Percentiles rank a stretch among this genome's conserved stretches.
Evolutionary conservation across 2,797 vertebrate species (phyloP).

Genomic region (Tiaroga cobitis): DNA sequence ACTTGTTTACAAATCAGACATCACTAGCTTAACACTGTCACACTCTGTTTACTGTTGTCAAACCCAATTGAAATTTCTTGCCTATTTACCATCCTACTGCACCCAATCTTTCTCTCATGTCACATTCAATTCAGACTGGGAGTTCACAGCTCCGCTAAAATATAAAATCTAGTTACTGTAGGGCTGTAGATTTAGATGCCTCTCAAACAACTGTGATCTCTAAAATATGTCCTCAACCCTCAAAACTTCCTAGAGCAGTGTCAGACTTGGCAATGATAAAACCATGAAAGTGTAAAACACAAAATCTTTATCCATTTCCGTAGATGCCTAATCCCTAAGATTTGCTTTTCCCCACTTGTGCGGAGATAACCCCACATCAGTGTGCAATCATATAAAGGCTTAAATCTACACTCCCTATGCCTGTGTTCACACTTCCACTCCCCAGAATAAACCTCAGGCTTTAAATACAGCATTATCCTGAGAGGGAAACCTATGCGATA

Average conservation of each 20-base stretch:
- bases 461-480: conserved; percentile 15
- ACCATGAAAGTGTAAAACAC: conserved; percentile 30
- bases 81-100: conserved; percentile 20
- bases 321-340: conserved; percentile 10
- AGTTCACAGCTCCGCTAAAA: conserved; percentile 4
- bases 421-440: conserved; percentile 13
- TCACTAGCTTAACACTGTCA: conserved; percentile 8
- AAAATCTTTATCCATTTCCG: conserved; percentile 14
- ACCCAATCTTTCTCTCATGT: conserved; percentile 21
- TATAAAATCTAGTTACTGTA: not conserved
- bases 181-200: conserved; percentile 14
- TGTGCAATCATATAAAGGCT: conserved; percentile 9
- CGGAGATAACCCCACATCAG: conserved; percentile 17
- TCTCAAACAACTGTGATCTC: conserved; percentile 27
- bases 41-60: conserved; percentile 26
- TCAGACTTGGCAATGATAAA: conserved; percentile 24
- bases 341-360: not conserved
- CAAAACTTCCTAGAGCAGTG: not conserved
- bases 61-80: not conserved
- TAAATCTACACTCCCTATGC: not conserved
- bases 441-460: conserved; percentile 17
- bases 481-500: conserved; percentile 33
- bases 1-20: conserved; percentile 22
- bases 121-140: conserved; percentile 25
- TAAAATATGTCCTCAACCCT: conserved; percentile 19